Percentiles rank a stretch among this genome's conserved stretches.
phyloP scores from a whole-genome alignment of 2,113 vertebrate genomes.

The Rhinoderma darwinii region DNA sequence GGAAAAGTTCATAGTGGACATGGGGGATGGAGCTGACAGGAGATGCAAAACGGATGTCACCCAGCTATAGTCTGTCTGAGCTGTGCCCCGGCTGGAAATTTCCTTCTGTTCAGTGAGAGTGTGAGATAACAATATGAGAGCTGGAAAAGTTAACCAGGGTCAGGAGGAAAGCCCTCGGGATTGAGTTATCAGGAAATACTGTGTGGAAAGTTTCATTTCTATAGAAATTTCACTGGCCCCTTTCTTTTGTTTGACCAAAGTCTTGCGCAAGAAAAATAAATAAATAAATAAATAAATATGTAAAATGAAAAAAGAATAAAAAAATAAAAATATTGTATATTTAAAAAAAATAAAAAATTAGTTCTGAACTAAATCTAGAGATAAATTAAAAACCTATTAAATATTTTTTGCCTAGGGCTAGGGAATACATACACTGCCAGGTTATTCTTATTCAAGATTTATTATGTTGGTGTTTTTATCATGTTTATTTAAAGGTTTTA shows the following conservation, averaged over 20 bases:
- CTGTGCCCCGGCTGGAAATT: not conserved
- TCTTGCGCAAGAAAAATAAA: not conserved
- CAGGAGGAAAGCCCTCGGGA: not conserved
- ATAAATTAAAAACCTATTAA: not conserved
- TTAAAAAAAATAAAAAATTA: too few relatives aligned
- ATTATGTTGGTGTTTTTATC: not conserved
- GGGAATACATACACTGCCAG: not conserved
- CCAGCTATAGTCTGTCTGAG: not conserved
- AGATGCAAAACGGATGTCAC: not conserved
- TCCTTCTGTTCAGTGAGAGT: not conserved
- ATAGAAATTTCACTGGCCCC: not conserved
- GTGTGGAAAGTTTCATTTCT: not conserved
- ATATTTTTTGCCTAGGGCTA: not conserved
- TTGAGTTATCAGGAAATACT: not conserved
- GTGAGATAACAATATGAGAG: not conserved
- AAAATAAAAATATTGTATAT: not conserved
- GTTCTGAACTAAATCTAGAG: not conserved
- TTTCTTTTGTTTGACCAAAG: not conserved
- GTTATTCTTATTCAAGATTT: not conserved
- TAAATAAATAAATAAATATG: not conserved
- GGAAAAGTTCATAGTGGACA: not conserved
- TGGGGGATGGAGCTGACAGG: not conserved
- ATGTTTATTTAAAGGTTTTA: not conserved
- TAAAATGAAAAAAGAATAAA: not conserved
- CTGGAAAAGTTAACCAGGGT: not conserved